These are phyloP conservation scores for Halesus radiatus DNA, from an alignment of 1,140 invertebrate species.

Conservation along the genomic window DNA sequence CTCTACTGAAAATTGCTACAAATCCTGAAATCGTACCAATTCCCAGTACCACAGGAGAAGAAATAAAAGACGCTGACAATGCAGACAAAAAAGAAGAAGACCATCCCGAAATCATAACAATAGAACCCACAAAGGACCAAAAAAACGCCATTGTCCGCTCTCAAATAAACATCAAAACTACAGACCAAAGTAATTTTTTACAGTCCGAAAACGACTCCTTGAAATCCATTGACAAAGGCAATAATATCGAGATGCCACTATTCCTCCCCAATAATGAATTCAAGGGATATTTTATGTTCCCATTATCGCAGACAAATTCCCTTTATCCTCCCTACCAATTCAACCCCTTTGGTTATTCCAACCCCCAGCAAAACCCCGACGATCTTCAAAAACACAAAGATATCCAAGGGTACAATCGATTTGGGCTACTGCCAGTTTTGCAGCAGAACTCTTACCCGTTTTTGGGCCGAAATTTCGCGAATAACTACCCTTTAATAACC, in stretches of 20 bases:
- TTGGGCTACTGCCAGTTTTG: slow-evolving; percentile 24
- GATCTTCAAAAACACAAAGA: not conserved
- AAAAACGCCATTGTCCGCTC: too few species aligned
- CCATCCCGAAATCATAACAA: not conserved
- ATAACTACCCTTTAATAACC: not conserved
- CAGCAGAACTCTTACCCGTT: slow-evolving; percentile 10
- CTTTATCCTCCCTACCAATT: slow-evolving; percentile 2
- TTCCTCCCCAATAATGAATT: not conserved
- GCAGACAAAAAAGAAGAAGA: not conserved
- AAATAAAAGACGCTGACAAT: not conserved
- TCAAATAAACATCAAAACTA: too few species aligned
- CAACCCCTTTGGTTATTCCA: not conserved
- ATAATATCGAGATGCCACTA: not conserved
- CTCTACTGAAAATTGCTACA: slow-evolving; percentile 9
- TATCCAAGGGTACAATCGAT: not conserved
- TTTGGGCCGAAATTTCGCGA: not conserved
- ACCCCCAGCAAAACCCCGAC: not conserved
- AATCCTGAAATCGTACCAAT: not conserved
- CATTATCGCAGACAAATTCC: slow-evolving; percentile 8
- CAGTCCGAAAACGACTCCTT: not conserved
- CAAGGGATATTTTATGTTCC: slow-evolving; percentile 4
- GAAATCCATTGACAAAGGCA: not conserved
- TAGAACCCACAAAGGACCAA: not conserved
- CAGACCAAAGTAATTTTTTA: too few species aligned
- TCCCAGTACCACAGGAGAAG: not conserved